A percentile compares a stretch with the other conserved stretches of the same genome.
Evolutionary conservation across 2,888 invertebrate genomes (phyloP).

Genomic region (Gryllus longicercus): DNA sequence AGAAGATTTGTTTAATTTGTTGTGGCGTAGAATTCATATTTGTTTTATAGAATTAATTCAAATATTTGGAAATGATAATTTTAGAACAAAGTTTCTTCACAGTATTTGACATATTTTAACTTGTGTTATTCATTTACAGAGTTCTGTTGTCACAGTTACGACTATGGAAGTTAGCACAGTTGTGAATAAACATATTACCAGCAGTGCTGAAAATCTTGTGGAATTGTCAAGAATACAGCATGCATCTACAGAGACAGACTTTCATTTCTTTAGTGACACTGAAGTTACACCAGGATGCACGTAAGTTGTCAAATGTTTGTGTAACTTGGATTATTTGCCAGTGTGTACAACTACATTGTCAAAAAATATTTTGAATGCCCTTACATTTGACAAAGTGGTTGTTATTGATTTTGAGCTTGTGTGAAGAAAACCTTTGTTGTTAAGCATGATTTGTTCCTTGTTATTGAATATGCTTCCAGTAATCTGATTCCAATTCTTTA

Average conservation of each 20-base stretch:
- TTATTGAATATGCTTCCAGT: too few species aligned
- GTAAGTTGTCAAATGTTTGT: slow-evolving; percentile 47
- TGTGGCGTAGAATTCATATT: not conserved
- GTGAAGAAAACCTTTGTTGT: not conserved
- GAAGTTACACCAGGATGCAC: slow-evolving; percentile 71
- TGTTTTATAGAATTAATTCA: not conserved
- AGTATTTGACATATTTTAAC: too few species aligned
- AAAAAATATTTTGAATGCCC: not conserved
- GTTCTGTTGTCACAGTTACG: too few species aligned
- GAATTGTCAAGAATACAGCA: slow-evolving; percentile 36
- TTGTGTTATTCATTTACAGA: too few species aligned
- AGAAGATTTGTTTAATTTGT: not conserved
- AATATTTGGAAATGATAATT: not conserved
- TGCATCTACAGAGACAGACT: slow-evolving; percentile 56
- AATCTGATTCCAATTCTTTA: too few species aligned
- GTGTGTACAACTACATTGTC: too few species aligned
- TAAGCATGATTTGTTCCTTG: too few species aligned
- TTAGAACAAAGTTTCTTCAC: too few species aligned
- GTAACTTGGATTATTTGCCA: too few species aligned
- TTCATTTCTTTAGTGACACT: slow-evolving; percentile 91
- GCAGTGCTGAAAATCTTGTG: slow-evolving; percentile 18
- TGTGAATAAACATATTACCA: not conserved
- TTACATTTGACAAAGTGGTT: not conserved
- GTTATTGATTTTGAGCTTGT: slow-evolving; percentile 5
- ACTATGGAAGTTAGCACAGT: too few species aligned